These are phyloP conservation scores for Bactericera cockerelli DNA, from an alignment of 1,140 invertebrate genomes.

Conservation along the genomic window DNA sequence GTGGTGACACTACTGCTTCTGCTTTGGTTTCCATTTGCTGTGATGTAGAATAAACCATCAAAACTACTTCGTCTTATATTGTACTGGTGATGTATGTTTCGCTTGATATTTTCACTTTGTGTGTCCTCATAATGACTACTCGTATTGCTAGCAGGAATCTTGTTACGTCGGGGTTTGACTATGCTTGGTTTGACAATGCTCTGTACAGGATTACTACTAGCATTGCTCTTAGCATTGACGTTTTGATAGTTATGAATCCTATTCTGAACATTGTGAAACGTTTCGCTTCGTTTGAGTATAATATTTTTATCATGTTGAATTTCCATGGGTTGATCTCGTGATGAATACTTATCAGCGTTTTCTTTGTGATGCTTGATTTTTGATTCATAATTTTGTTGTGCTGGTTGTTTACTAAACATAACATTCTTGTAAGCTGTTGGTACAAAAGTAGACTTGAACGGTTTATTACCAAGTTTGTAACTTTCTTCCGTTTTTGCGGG, in stretches of 20 bases:
- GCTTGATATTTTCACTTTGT: constrained; percentile 3
- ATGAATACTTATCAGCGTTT: background rate
- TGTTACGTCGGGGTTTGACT: background rate
- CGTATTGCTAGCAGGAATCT: background rate
- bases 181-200: background rate
- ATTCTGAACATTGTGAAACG: constrained; percentile 5
- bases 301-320: constrained; percentile 2
- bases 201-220: background rate
- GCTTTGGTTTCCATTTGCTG: background rate
- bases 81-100: background rate
- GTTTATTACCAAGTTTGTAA: background rate
- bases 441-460: too few relatives aligned
- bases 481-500: background rate
- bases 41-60: constrained; percentile 20
- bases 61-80: constrained; percentile 21
- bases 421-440: background rate
- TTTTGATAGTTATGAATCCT: constrained; percentile 1
- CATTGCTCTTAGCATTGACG: background rate
- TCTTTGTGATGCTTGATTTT: background rate
- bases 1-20: background rate
- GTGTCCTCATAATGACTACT: background rate
- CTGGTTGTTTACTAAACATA: background rate
- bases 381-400: background rate
- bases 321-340: background rate
- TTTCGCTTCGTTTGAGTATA: constrained; percentile 3